Evolutionary conservation across 2,888 invertebrate genomes (phyloP).

Genomic region (Uloborus plumipes): DNA sequence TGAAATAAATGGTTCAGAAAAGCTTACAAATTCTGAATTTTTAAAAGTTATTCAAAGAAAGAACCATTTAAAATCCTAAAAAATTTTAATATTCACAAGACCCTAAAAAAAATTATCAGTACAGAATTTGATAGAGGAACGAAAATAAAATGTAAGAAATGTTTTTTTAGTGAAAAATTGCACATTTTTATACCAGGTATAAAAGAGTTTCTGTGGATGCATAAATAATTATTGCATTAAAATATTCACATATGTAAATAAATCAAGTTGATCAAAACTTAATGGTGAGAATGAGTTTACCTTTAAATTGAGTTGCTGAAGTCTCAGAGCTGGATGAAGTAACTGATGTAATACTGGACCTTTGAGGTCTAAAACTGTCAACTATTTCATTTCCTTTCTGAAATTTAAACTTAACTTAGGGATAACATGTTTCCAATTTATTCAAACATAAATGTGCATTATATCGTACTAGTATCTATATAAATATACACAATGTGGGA

Average conservation of each 20-base stretch:
- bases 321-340: constrained; percentile 65
- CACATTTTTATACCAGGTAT: too few species aligned
- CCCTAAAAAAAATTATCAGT: too few species aligned
- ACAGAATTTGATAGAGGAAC: too few species aligned
- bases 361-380: constrained; percentile 66
- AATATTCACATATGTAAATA: not conserved
- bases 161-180: too few species aligned
- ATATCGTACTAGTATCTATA: too few species aligned
- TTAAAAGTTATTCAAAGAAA: not conserved
- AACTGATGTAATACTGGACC: constrained; percentile 65
- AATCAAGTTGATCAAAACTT: not conserved
- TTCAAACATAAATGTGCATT: too few species aligned
- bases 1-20: too few species aligned
- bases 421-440: not conserved
- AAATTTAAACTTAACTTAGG: constrained; percentile 1
- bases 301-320: constrained; percentile 59
- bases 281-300: constrained; percentile 19
- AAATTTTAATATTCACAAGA: not conserved
- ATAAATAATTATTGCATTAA: not conserved
- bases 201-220: too few species aligned
- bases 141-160: too few species aligned
- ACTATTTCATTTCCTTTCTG: constrained; percentile 61
- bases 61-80: not conserved
- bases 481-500: too few species aligned
- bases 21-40: too few species aligned